These are phyloP conservation scores for Ctenomys sociabilis DNA, from an alignment of 2,113 vertebrate species.

Conservation along the genomic window DNA sequence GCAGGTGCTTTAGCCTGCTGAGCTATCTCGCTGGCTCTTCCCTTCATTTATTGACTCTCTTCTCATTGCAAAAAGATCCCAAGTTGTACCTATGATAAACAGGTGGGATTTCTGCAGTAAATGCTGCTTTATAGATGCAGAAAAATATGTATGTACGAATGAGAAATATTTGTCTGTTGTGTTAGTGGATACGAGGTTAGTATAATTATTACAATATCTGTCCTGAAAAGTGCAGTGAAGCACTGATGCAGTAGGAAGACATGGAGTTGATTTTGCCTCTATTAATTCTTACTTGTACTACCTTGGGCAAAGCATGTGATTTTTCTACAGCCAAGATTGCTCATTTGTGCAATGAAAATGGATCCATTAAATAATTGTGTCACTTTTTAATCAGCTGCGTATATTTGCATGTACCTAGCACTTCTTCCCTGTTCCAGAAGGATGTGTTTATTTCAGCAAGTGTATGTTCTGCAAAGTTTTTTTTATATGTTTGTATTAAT, in stretches of 20 bases:
- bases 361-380: not conserved
- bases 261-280: not conserved
- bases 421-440: not conserved
- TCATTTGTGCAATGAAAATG: not conserved
- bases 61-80: not conserved
- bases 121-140: not conserved
- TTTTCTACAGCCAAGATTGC: not conserved
- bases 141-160: not conserved
- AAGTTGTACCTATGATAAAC: not conserved
- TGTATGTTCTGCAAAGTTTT: not conserved
- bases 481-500: not conserved
- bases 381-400: not conserved
- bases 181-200: not conserved
- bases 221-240: not conserved
- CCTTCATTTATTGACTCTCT: not conserved
- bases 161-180: not conserved
- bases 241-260: not conserved
- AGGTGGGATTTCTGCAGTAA: not conserved
- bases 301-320: not conserved
- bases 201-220: not conserved
- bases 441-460: not conserved
- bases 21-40: too few species aligned
- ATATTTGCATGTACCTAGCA: not conserved
- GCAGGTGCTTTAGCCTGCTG: too few species aligned
- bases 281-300: not conserved